These are phyloP conservation scores for Holacanthus passer DNA, from an alignment of 2,113 vertebrate species.

Conservation along the genomic window DNA sequence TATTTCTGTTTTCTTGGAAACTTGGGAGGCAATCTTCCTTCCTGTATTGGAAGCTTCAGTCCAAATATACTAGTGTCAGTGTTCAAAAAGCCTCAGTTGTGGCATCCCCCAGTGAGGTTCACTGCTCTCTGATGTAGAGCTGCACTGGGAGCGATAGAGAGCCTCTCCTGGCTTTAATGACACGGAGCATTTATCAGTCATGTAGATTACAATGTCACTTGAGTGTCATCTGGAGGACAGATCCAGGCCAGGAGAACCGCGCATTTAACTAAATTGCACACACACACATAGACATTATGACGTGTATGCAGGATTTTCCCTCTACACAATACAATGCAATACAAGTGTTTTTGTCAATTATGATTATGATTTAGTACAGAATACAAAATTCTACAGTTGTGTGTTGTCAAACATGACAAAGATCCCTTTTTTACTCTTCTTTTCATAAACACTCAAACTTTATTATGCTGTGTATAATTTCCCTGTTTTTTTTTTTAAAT, in stretches of 20 bases:
- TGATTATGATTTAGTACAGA: background rate
- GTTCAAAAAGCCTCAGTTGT: background rate
- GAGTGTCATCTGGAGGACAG: constrained; percentile 66
- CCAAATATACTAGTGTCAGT: background rate
- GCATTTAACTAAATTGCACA: constrained; percentile 67
- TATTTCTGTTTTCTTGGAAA: too few relatives aligned
- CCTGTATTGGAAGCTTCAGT: background rate
- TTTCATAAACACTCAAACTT: too few relatives aligned
- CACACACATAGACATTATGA: constrained; percentile 61
- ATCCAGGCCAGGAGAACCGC: constrained; percentile 12
- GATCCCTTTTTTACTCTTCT: too few relatives aligned
- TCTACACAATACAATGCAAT: background rate
- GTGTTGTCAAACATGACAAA: background rate
- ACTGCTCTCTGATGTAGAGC: constrained; percentile 43
- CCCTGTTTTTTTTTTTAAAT: too few relatives aligned
- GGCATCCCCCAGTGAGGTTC: constrained; percentile 1
- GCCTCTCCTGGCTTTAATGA: constrained; percentile 58
- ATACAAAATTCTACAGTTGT: background rate
- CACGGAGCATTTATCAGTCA: constrained; percentile 72
- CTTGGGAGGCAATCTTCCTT: too few relatives aligned
- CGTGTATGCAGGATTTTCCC: background rate
- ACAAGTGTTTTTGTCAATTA: background rate
- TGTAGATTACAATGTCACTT: constrained; percentile 70
- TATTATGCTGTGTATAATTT: too few relatives aligned
- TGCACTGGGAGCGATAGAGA: constrained; percentile 55